Base-by-base conservation (phyloP, 2,113 vertebrate species). In the Gallinago paraguaiae region DNA sequence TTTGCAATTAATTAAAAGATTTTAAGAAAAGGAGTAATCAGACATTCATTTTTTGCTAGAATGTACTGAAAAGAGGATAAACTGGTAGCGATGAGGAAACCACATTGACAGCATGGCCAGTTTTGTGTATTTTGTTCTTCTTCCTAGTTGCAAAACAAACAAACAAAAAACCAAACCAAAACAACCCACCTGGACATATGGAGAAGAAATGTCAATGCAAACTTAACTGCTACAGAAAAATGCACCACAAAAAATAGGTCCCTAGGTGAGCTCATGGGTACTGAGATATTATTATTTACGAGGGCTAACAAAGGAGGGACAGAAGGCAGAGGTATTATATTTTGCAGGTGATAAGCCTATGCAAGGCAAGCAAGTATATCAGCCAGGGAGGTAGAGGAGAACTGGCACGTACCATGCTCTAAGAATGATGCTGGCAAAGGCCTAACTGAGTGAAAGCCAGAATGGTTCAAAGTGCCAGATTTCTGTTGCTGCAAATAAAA, bases 351-450 rank as follows among this genome's bases (percentile, higher is more conserved):
- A 76, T 81, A 78, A 95, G 31, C 30, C 41, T 91, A 63, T 82
- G 70, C 57, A 92, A 92, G 30, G 24, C n/a, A 75, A 69, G 28
- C 17, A 75, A 83, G 17, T 64, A 25, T 53, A 85, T 89, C 70
- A 84, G 48, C 53, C 87, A 91, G 60, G 17, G 31, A 80, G 74
- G 81, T n/a, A 78, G 57, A 87, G 43, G 46, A 92, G 61, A 84
- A 75, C 63, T 92, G 89, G 56, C 77, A 92, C 48, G 53, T 9
- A n/a, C 24, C 22, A 25, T 51, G 48, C 27, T 45, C 37, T 27
- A 81, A 88, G 86, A 95, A 86, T 76, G 43, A 92, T 71, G 61
- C 48, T 92, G 93, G 74, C 87, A 92, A 92, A 72, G 28, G 20
- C 65, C 77, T 91, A 48, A 65, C 35, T 78, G 86, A 84, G 51